These are phyloP conservation scores for Halocaridina rubra DNA, from an alignment of 2,888 invertebrate species.

Conservation along the genomic window DNA sequence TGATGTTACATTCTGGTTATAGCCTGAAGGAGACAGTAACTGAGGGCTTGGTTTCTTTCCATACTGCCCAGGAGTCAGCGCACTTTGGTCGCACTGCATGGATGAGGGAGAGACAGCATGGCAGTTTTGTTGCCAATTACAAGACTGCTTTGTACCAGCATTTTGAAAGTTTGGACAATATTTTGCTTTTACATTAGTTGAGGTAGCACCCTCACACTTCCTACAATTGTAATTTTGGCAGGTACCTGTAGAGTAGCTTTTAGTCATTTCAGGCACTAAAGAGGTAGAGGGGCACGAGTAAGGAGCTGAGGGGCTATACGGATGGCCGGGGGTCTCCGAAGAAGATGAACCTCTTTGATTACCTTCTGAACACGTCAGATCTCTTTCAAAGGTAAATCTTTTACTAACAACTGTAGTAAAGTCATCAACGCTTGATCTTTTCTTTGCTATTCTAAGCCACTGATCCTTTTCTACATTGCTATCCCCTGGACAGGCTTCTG, in stretches of 20 bases:
- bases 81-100: no score
- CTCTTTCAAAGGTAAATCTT: slow-evolving; percentile 25
- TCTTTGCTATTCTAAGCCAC: not conserved
- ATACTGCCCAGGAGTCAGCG: no score
- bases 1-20: not conserved
- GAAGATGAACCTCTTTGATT: not conserved
- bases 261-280: not conserved
- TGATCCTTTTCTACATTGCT: not conserved
- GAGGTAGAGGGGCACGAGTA: not conserved
- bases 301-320: not conserved
- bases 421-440: not conserved
- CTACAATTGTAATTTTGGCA: not conserved
- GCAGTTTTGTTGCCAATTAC: no score
- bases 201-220: not conserved
- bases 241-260: not conserved
- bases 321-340: not conserved
- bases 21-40: not conserved
- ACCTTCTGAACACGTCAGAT: not conserved
- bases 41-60: not conserved
- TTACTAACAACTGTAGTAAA: slow-evolving; percentile 6
- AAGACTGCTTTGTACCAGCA: no score
- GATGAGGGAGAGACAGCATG: not conserved
- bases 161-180: no score
- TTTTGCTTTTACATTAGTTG: no score
- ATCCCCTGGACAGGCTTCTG: not conserved